Percentiles rank a stretch among this genome's conserved stretches.
phyloP scores from a whole-genome alignment of 92 coral and sea anemone genomes.

The Phenganax subtilis region DNA sequence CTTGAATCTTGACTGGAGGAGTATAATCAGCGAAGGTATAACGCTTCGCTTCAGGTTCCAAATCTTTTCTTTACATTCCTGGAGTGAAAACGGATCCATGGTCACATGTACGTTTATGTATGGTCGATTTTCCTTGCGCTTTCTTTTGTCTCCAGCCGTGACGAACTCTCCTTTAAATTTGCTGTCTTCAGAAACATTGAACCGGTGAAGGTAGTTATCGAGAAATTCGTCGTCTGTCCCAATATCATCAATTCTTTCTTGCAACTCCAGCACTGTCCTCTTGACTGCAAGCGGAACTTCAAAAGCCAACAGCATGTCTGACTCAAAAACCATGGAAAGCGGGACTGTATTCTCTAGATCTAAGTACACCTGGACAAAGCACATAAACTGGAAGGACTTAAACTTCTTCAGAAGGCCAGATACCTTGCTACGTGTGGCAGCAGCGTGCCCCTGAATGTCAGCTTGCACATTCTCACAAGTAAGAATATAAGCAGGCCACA shows the following conservation, averaged over 20 bases:
- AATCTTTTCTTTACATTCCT: background rate
- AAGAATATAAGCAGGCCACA: slow-evolving; percentile 37
- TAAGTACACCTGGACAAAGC: background rate
- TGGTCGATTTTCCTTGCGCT: background rate
- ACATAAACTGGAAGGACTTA: background rate
- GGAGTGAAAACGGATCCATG: background rate
- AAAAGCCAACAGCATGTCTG: slow-evolving; percentile 7
- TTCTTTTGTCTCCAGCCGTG: slow-evolving; percentile 1
- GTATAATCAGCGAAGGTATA: background rate
- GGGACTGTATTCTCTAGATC: background rate
- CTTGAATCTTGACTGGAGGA: background rate
- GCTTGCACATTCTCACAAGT: slow-evolving; percentile 35
- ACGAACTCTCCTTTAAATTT: background rate
- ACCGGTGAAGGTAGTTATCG: background rate
- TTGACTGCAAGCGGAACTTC: slow-evolving; percentile 8
- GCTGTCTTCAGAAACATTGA: slow-evolving; percentile 3
- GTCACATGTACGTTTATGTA: background rate
- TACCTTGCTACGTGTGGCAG: slow-evolving; percentile 7
- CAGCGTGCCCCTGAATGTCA: background rate
- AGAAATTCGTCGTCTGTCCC: background rate
- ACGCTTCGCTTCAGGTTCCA: background rate
- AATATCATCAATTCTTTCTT: background rate
- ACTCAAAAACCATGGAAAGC: background rate
- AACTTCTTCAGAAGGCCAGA: slow-evolving; percentile 1
- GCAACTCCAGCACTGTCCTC: background rate